Evolutionary conservation across 2,888 invertebrate genomes (phyloP).

Genomic region (Cephus pulcher): DNA sequence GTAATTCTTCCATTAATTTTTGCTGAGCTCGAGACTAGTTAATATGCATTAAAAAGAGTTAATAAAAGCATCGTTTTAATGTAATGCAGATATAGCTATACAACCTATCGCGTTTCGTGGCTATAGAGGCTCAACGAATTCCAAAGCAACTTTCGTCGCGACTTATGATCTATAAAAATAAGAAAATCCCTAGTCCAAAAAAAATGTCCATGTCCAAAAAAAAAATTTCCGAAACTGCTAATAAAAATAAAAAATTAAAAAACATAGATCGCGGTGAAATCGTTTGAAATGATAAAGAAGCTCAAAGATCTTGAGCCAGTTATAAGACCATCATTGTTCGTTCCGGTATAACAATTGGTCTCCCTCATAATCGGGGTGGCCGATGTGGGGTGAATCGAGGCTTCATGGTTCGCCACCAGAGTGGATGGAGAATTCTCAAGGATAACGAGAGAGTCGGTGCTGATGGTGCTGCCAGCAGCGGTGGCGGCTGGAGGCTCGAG

Average conservation of each 20-base stretch:
- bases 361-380: conserved; percentile 40
- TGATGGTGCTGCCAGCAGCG: background rate
- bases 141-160: no score
- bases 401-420: conserved; percentile 23
- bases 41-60: conserved; percentile 63
- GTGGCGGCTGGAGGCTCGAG: background rate
- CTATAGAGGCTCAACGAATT: background rate
- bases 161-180: no score
- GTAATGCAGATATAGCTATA: conserved; percentile 40
- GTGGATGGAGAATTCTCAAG: background rate
- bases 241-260: background rate
- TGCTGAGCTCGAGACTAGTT: conserved; percentile 61
- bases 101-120: background rate
- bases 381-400: conserved; percentile 23
- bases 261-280: background rate
- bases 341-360: conserved; percentile 49
- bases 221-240: no score
- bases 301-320: conserved; percentile 11
- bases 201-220: no score
- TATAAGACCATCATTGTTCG: conserved; percentile 36
- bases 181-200: no score
- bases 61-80: conserved; percentile 54
- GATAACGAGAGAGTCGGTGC: background rate
- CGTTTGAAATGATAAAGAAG: background rate
- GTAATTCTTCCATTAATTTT: conserved; percentile 63